A percentile compares a stretch with the other conserved stretches of the same genome.
phyloP scores from a whole-genome alignment of 1,140 invertebrate species.

The Camponotus floridanus region DNA sequence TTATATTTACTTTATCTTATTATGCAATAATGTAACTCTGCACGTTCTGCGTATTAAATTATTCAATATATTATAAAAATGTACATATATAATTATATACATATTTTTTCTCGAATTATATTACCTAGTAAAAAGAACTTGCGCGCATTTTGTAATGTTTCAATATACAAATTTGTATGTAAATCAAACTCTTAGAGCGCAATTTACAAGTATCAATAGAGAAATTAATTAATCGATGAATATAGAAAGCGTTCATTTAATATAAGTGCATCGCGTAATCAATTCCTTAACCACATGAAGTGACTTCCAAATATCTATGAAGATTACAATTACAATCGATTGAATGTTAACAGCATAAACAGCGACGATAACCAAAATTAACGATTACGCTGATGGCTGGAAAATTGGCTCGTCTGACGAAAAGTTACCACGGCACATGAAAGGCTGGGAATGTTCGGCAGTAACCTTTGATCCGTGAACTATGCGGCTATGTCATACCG shows the following conservation, averaged over 20 bases:
- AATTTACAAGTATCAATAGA: background rate
- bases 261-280: constrained; percentile 22
- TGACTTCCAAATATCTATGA: constrained; percentile 26
- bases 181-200: background rate
- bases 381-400: constrained; percentile 64
- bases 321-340: constrained; percentile 45
- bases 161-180: too few relatives aligned
- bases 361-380: constrained; percentile 51
- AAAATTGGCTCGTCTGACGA: constrained; percentile 64
- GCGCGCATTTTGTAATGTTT: background rate
- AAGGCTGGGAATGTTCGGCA: constrained; percentile 70
- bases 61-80: too few relatives aligned
- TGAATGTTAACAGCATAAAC: constrained; percentile 55
- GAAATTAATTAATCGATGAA: background rate
- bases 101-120: too few relatives aligned
- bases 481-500: constrained; percentile 75
- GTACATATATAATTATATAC: too few relatives aligned
- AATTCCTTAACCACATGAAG: constrained; percentile 23
- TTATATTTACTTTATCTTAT: background rate
- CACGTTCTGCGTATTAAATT: background rate
- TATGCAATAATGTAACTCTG: background rate
- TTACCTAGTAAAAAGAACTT: too few relatives aligned
- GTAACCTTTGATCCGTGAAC: constrained; percentile 76
- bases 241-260: constrained; percentile 10
- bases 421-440: constrained; percentile 65